Percentiles rank a stretch among this genome's conserved stretches.
Evolutionary conservation across 2,113 vertebrate species (phyloP).

Genomic region (Octodon degus): DNA sequence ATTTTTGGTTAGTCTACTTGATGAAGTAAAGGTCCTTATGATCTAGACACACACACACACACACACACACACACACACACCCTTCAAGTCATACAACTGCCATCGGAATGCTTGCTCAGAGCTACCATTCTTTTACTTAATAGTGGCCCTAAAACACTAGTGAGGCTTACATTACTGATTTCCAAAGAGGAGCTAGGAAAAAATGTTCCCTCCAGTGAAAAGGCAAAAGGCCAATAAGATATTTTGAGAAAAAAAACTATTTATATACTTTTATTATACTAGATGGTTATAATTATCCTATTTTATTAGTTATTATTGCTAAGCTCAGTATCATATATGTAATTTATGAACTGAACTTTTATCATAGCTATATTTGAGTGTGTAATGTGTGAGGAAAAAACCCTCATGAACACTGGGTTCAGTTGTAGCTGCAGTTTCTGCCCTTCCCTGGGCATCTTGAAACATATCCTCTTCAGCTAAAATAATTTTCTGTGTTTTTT

Average conservation of each 20-base stretch:
- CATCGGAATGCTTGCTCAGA: background rate
- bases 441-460: background rate
- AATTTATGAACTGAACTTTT: background rate
- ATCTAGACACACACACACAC: background rate
- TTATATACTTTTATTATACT: background rate
- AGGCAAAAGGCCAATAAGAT: background rate
- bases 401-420: background rate
- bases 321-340: background rate
- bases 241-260: background rate
- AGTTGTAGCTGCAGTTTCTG: background rate
- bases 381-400: background rate
- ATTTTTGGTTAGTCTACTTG: background rate
- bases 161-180: background rate
- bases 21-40: background rate
- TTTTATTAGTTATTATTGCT: background rate
- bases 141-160: background rate
- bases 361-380: background rate
- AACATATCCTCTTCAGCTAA: background rate
- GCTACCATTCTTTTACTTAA: background rate
- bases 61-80: too few relatives aligned
- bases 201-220: background rate
- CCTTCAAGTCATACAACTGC: background rate
- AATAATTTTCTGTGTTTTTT: background rate
- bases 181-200: background rate
- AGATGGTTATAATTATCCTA: background rate